Percentiles rank a stretch among this genome's conserved stretches.
phyloP scores from a whole-genome alignment of 2,888 invertebrate genomes.

The Liopterus haemorrhoidalis region DNA sequence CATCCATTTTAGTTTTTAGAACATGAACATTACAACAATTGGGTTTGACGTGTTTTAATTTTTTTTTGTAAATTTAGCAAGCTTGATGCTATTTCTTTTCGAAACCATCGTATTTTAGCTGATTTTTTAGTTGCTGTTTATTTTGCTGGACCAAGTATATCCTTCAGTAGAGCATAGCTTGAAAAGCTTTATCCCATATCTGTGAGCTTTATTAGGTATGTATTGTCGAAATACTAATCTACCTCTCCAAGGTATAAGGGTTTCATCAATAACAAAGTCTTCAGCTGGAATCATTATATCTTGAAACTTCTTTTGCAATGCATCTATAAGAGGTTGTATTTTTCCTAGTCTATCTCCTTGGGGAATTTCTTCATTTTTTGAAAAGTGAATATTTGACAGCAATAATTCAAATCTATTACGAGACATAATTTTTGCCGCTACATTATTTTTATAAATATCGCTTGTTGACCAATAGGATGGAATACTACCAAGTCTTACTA shows the following conservation, averaged over 20 bases:
- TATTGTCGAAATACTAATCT: slow-evolving; percentile 9
- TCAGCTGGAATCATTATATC: slow-evolving; percentile 28
- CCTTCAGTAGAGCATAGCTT: slow-evolving; percentile 9
- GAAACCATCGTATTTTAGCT: no score
- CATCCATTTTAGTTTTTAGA: no score
- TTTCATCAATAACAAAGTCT: slow-evolving; percentile 32
- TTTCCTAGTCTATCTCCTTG: slow-evolving; percentile 22
- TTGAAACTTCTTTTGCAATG: slow-evolving; percentile 25
- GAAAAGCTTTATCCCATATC: slow-evolving; percentile 5
- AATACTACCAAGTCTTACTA: no score
- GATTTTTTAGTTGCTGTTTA: no score
- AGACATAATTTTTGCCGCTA: no score
- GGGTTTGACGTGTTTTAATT: no score
- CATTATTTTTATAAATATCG: no score
- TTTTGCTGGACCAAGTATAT: slow-evolving; percentile 3
- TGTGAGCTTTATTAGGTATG: slow-evolving; percentile 11
- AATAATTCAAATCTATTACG: no score
- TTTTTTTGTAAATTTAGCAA: no score
- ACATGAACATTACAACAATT: no score
- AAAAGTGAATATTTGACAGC: slow-evolving; percentile 25
- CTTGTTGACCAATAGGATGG: no score
- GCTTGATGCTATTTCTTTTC: no score
- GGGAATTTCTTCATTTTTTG: slow-evolving; percentile 24
- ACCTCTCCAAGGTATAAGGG: slow-evolving; percentile 32
- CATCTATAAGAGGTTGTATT: slow-evolving; percentile 24